Conservation (phyloP, 23 tunicate species). For the Ciona savignyi region DNA sequence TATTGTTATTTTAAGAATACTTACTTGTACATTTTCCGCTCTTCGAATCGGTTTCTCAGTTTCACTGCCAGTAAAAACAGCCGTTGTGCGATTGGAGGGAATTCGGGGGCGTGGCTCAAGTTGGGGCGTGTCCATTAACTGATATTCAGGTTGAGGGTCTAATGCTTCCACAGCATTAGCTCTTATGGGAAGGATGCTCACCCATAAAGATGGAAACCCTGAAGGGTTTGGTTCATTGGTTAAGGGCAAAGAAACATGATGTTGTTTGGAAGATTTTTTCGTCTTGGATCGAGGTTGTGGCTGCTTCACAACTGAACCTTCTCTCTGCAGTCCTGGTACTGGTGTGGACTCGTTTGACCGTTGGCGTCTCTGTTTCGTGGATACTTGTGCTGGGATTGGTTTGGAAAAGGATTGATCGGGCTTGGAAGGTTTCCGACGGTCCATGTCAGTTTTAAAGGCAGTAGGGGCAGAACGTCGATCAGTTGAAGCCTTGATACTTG, state of each 20-base stretch:
- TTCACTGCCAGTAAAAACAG: conserved; percentile 53
- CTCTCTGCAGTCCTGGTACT: neutral
- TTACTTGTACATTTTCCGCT: conserved; percentile 43
- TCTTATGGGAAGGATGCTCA: too few relatives aligned
- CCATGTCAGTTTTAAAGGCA: neutral
- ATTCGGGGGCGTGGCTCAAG: neutral
- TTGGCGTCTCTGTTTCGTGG: too few relatives aligned
- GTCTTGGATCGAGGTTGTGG: too few relatives aligned
- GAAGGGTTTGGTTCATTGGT: neutral
- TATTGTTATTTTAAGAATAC: neutral
- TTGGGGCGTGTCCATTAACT: neutral
- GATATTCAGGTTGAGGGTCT: neutral
- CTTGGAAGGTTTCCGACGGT: neutral
- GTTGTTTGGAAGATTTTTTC: neutral
- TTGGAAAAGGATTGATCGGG: too few relatives aligned
- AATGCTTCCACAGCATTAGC: neutral
- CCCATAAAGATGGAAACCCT: conserved; percentile 23
- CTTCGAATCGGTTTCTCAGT: conserved; percentile 42
- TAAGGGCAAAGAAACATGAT: neutral
- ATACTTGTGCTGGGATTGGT: too few relatives aligned
- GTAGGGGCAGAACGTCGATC: conserved; percentile 7
- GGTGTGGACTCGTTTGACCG: neutral
- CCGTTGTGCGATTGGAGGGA: neutral
- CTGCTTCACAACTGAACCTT: neutral
- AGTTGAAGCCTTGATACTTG: neutral